These are phyloP conservation scores for Zoanthus sociatus DNA, from an alignment of 92 coral and sea anemone genomes.

Conservation along the genomic window DNA sequence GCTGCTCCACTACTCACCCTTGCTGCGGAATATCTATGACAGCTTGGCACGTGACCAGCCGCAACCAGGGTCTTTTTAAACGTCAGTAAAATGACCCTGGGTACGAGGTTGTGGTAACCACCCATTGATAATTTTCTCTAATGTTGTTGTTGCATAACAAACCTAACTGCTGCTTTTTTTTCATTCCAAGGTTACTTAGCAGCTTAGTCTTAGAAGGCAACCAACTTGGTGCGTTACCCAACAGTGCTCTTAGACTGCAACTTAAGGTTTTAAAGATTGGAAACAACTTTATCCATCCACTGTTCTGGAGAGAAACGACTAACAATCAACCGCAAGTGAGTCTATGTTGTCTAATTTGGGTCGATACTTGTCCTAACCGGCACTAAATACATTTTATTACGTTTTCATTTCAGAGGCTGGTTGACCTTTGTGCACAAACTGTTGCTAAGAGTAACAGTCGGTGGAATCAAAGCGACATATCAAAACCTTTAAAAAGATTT, in stretches of 20 bases:
- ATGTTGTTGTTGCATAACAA: too few relatives aligned
- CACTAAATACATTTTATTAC: not conserved
- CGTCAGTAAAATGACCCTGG: too few relatives aligned
- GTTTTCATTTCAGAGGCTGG: constrained; percentile 65
- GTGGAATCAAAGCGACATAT: constrained; percentile 47
- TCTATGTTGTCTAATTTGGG: not conserved
- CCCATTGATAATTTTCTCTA: too few relatives aligned
- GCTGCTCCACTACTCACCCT: too few relatives aligned
- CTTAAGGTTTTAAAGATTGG: constrained; percentile 78
- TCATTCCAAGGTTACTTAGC: constrained; percentile 64
- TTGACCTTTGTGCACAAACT: constrained; percentile 72
- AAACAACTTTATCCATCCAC: constrained; percentile 86
- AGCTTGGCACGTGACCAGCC: too few relatives aligned
- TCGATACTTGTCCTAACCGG: too few relatives aligned
- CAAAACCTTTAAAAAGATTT: constrained; percentile 61
- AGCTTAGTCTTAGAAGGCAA: constrained; percentile 92
- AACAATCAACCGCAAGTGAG: constrained; percentile 91
- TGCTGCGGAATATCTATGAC: too few relatives aligned
- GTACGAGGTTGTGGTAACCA: too few relatives aligned
- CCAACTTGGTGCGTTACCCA: constrained; percentile 92
- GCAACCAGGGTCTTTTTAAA: too few relatives aligned
- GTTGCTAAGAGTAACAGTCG: constrained; percentile 60
- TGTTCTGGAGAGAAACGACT: constrained; percentile 95
- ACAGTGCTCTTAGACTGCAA: constrained; percentile 65
- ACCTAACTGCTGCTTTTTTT: not conserved